Base-by-base conservation (phyloP, 2,113 vertebrate genomes). In the Falco punctatus region DNA sequence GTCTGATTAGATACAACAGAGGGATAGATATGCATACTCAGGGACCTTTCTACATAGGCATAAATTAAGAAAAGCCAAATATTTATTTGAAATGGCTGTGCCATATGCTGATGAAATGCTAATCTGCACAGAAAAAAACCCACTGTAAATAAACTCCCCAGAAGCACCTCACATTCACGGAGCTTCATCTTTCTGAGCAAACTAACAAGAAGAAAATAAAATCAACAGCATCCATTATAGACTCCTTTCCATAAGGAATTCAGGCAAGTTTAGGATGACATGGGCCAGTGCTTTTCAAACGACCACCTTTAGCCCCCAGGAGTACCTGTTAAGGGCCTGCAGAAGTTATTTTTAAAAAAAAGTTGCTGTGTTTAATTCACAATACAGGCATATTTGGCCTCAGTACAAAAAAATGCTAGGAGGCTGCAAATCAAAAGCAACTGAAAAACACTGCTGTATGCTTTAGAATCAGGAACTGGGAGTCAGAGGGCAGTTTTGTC, bases 31-130 rank as follows among this genome's bases (percentile, higher is more conserved):
- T 69, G 81, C 75, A 80, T 32, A 81, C 57, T 75, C 65, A n/a
- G 89, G 61, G 86, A 81, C 78, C 73, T 90, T 94, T 89, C 83
- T 48, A 77, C 70, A 94, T 5, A 52, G 70, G 90, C 78, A 86
- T 88, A 85, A 92, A 92, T 92, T 92, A 92, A 85, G 58, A 69
- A 84, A 94, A 92, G 82, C 4, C 90, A 97, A 96, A 89, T 96
- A 97, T 97, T 97, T 96, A 94, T 95, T 90, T 95, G 83, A 92
- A 91, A 94, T 58, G 58, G 24, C 65, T 67, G 54, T 61, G 72
- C 95, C 94, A 88, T 96, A 93, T 93, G 96, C 82, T 96, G 90
- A 90, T 79, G 89, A 95, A 90, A 93, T 89, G 79, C 74, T 94
- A 93, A 96, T 92, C 75, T 73, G 80, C 84, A 64, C 32, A 75